phyloP scores from a whole-genome alignment of 2,888 invertebrate species.

The Nemotelus pantherinus region DNA sequence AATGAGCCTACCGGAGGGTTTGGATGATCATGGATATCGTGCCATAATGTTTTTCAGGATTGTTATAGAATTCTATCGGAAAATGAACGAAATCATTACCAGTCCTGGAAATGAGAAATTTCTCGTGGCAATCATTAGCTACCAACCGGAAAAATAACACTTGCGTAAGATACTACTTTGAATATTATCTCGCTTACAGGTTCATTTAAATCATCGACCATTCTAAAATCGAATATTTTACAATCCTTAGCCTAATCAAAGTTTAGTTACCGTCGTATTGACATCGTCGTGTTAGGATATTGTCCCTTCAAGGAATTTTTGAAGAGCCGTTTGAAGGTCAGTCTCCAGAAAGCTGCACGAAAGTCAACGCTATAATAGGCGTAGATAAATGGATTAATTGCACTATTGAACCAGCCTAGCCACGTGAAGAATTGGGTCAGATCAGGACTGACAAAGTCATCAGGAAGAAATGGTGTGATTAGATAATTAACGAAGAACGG shows the following conservation, averaged over 20 bases:
- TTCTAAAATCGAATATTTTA: too few relatives aligned
- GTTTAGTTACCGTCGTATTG: constrained; percentile 60
- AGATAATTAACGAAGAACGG: constrained; percentile 88
- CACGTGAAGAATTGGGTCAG: constrained; percentile 83
- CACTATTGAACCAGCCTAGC: constrained; percentile 91
- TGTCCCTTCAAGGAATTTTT: constrained; percentile 59
- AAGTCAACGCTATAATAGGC: constrained; percentile 91
- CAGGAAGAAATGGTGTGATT: constrained; percentile 80
- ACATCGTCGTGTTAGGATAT: constrained; percentile 62
- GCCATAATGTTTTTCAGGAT: too few relatives aligned
- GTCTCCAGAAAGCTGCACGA: constrained; percentile 85
- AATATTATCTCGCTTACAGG: too few relatives aligned
- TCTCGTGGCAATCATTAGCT: too few relatives aligned
- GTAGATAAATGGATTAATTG: constrained; percentile 91
- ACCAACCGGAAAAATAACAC: too few relatives aligned
- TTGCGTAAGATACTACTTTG: too few relatives aligned
- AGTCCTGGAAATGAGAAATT: too few relatives aligned
- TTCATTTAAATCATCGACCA: too few relatives aligned
- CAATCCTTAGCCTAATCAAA: constrained; percentile 9
- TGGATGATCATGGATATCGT: too few relatives aligned
- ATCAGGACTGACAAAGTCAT: constrained; percentile 69
- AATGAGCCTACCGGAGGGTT: too few relatives aligned
- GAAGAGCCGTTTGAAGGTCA: constrained; percentile 68
- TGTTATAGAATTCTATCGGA: too few relatives aligned
- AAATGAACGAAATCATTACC: too few relatives aligned